A percentile compares a stretch with the other conserved stretches of the same genome.
Evolutionary conservation across 2,888 invertebrate species (phyloP).

Genomic region (Pterobdella sp.): DNA sequence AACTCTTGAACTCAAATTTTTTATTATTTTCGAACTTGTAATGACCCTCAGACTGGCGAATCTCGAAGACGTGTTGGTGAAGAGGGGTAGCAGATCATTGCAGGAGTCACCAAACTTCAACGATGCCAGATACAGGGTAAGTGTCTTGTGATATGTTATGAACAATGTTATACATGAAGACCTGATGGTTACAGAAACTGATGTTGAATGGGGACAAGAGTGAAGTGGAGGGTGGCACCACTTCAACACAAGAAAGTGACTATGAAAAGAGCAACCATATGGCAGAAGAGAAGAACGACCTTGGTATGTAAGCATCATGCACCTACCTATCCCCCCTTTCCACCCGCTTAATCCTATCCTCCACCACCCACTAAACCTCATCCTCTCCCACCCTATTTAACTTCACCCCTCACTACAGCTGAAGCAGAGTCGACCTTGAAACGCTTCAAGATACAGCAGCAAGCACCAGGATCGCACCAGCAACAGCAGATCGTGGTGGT

Average conservation of each 20-base stretch:
- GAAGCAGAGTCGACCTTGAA: constrained; percentile 12
- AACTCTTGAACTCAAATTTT: too few species aligned
- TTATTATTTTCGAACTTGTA: background rate
- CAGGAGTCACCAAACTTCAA: constrained; percentile 27
- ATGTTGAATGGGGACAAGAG: constrained; percentile 5
- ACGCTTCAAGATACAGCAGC: constrained; percentile 11
- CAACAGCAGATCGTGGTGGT: constrained; percentile 7
- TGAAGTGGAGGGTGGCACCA: background rate
- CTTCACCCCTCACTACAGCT: background rate
- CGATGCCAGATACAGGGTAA: constrained; percentile 24
- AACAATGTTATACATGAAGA: background rate
- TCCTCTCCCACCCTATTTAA: background rate
- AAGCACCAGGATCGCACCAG: too few species aligned
- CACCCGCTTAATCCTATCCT: background rate
- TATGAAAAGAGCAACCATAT: background rate
- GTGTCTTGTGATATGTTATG: background rate
- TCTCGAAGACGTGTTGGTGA: constrained; percentile 27
- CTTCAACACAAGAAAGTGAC: background rate
- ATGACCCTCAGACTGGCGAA: constrained; percentile 19
- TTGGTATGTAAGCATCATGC: background rate
- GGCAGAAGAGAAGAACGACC: constrained; percentile 1
- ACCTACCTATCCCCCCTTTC: background rate
- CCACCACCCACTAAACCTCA: background rate
- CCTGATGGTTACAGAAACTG: background rate
- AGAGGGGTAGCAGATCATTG: constrained; percentile 25